Conservation (phyloP, 1,140 invertebrate genomes). For the Scaptodrosophila lebanonensis region DNA sequence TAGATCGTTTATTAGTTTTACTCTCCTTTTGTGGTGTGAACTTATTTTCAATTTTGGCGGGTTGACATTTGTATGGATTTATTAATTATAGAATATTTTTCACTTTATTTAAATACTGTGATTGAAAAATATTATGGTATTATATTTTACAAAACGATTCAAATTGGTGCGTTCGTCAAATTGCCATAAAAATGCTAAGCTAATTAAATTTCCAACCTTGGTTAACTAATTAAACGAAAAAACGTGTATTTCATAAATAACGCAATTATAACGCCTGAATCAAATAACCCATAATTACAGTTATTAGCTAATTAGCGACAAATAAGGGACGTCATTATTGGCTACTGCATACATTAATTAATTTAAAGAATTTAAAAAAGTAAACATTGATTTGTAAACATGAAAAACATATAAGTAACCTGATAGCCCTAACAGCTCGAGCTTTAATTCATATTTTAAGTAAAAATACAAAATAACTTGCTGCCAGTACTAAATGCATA, state of each 20-base stretch:
- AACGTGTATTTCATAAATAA: constrained; percentile 4
- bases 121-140: constrained; percentile 37
- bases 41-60: constrained; percentile 60
- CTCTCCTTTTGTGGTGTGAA: constrained; percentile 44
- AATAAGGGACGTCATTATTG: too few species aligned
- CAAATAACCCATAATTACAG: constrained; percentile 1
- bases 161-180: constrained; percentile 9
- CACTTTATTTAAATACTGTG: constrained; percentile 35
- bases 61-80: constrained; percentile 58
- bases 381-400: too few species aligned
- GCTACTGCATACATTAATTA: too few species aligned
- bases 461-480: too few species aligned
- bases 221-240: constrained; percentile 53
- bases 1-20: constrained; percentile 29
- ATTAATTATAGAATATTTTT: constrained; percentile 46
- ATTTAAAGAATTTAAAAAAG: too few species aligned
- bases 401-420: too few species aligned
- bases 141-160: constrained; percentile 37
- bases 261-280: constrained; percentile 12
- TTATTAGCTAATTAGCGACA: too few species aligned
- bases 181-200: constrained; percentile 17
- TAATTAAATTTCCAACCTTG: constrained; percentile 63
- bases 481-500: too few species aligned
- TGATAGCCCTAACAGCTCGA: too few species aligned
- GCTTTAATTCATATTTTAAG: too few species aligned